Conservation (phyloP, 2,888 invertebrate species). For the Eumacrocentrus americanus region DNA sequence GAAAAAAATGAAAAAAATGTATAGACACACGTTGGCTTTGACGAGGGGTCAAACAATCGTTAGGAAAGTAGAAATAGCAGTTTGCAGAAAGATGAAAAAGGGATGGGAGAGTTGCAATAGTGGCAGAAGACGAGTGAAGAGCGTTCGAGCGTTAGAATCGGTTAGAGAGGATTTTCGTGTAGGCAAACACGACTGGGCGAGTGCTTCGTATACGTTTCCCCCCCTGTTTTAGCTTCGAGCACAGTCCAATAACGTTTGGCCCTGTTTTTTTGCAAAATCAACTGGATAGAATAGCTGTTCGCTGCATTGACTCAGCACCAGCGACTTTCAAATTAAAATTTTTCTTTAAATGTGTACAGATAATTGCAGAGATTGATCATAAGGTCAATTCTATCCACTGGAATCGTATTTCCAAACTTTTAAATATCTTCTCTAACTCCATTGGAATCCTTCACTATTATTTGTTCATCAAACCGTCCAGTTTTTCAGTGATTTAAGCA, state of each 20-base stretch:
- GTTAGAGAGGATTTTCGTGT: conserved; percentile 62
- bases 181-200: conserved; percentile 57
- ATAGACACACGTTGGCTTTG: conserved; percentile 6
- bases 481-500: too few relatives aligned
- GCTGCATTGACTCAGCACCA: too few relatives aligned
- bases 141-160: conserved; percentile 56
- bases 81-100: conserved; percentile 19
- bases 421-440: too few relatives aligned
- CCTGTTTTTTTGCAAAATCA: background rate
- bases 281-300: too few relatives aligned
- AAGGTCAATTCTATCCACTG: too few relatives aligned
- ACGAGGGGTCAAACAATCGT: conserved; percentile 29
- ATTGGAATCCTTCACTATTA: too few relatives aligned
- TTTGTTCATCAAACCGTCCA: too few relatives aligned
- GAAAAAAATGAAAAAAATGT: conserved; percentile 2
- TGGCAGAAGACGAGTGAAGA: conserved; percentile 26
- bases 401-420: too few relatives aligned
- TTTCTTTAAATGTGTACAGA: too few relatives aligned
- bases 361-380: too few relatives aligned
- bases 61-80: conserved; percentile 9
- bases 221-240: conserved; percentile 2
- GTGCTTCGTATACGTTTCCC: conserved; percentile 38
- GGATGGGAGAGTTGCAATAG: conserved; percentile 10
- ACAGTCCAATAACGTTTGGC: conserved; percentile 4
- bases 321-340: too few relatives aligned